These are phyloP conservation scores for Diaprepes abbreviatus DNA, from an alignment of 2,888 invertebrate genomes.

Conservation along the genomic window DNA sequence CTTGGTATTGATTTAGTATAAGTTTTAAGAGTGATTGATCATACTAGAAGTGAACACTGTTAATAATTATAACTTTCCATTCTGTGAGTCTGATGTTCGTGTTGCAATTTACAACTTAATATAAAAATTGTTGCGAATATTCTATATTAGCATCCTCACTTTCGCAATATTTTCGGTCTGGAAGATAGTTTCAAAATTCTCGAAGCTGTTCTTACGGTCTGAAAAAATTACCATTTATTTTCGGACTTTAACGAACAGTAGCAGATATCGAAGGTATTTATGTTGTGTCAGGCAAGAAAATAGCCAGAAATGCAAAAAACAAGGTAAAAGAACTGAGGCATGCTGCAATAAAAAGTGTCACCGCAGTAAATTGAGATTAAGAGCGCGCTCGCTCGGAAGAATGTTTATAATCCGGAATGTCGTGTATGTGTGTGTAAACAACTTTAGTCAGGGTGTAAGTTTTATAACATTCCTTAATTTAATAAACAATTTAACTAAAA, in stretches of 20 bases:
- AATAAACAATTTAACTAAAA: too few species aligned
- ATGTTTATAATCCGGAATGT: slow-evolving; percentile 20
- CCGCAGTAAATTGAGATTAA: slow-evolving; percentile 30
- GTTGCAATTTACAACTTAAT: too few species aligned
- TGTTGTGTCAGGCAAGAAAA: slow-evolving; percentile 24
- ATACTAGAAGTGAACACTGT: too few species aligned
- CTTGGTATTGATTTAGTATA: too few species aligned
- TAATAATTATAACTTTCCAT: too few species aligned
- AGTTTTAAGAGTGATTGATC: too few species aligned
- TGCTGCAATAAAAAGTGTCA: slow-evolving; percentile 29
- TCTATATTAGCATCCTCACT: too few species aligned
- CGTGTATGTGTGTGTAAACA: slow-evolving; percentile 4
- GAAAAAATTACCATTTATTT: neutral
- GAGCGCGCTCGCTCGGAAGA: slow-evolving; percentile 13
- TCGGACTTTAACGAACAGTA: slow-evolving; percentile 17
- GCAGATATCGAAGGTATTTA: slow-evolving; percentile 30
- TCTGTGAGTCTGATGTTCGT: too few species aligned
- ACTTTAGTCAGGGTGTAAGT: slow-evolving; percentile 7
- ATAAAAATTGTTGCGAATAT: too few species aligned
- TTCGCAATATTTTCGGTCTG: too few species aligned
- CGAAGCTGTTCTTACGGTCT: neutral
- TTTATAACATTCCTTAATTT: neutral
- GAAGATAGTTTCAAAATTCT: too few species aligned
- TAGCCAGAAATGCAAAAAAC: slow-evolving; percentile 34
- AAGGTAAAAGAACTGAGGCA: slow-evolving; percentile 27